These are phyloP conservation scores for Artibeus lituratus DNA, from an alignment of 2,797 vertebrate species.

Conservation along the genomic window DNA sequence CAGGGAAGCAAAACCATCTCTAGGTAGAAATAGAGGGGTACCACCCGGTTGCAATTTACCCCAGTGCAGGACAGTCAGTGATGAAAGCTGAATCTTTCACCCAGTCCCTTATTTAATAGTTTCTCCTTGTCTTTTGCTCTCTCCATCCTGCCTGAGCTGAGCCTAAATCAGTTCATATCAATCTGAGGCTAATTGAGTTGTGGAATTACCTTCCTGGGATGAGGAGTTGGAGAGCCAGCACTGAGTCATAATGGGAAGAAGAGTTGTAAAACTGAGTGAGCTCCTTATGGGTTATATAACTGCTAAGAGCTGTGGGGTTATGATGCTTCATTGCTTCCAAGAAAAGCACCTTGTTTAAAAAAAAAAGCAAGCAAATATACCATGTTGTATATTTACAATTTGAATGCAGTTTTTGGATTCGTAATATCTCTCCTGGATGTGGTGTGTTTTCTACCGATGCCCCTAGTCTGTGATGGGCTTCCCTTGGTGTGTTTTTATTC, in stretches of 20 bases:
- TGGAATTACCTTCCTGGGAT: slow-evolving; percentile 31
- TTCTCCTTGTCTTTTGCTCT: neutral
- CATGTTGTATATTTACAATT: slow-evolving; percentile 59
- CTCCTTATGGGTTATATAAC: neutral
- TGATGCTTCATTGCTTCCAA: slow-evolving; percentile 62
- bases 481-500: neutral
- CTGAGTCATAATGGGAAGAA: neutral
- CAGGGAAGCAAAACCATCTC: neutral
- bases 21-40: neutral
- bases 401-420: slow-evolving; percentile 25
- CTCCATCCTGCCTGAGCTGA: slow-evolving; percentile 64
- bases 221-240: slow-evolving; percentile 49
- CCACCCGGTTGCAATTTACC: neutral
- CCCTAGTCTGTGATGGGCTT: neutral
- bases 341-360: slow-evolving; percentile 38
- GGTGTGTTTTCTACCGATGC: slow-evolving; percentile 72
- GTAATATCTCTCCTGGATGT: slow-evolving; percentile 62
- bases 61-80: neutral
- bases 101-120: neutral
- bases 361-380: slow-evolving; percentile 46
- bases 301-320: slow-evolving; percentile 1
- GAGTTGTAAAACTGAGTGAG: neutral
- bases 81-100: neutral
- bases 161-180: slow-evolving; percentile 1
- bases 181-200: slow-evolving; percentile 6